Conservation (phyloP, 2,113 vertebrate genomes). For the Scophthalmus maximus region DNA sequence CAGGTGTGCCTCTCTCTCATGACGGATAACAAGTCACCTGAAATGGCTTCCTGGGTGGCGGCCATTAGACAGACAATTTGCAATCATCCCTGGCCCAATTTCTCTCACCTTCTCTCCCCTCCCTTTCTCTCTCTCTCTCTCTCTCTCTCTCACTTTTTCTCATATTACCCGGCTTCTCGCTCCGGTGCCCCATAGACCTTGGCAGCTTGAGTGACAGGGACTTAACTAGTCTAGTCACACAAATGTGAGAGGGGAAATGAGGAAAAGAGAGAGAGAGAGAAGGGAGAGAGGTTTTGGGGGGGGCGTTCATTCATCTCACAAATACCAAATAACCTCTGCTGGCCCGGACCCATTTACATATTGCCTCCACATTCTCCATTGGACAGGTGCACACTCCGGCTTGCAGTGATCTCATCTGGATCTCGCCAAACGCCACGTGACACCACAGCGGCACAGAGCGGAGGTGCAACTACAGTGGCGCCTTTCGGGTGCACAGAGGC, state of each 20-base stretch:
- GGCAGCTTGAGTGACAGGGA: conserved; percentile 81
- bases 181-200: conserved; percentile 74
- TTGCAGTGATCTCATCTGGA: conserved; percentile 60
- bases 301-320: conserved; percentile 77
- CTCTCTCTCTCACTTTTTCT: conserved; percentile 74
- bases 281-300: not conserved
- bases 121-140: conserved; percentile 61
- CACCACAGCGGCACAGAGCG: conserved; percentile 36
- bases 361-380: conserved; percentile 44
- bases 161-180: conserved; percentile 78
- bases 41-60: conserved; percentile 76
- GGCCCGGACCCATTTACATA: conserved; percentile 68
- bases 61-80: conserved; percentile 72
- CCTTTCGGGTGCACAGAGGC: conserved; percentile 42
- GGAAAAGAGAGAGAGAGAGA: conserved; percentile 55
- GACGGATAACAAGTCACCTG: conserved; percentile 81
- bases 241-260: conserved; percentile 77
- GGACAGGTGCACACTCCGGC: conserved; percentile 60
- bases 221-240: conserved; percentile 81
- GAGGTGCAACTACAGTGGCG: conserved; percentile 37
- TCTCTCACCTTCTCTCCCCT: conserved; percentile 66
- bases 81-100: conserved; percentile 79
- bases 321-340: conserved; percentile 77
- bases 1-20: conserved; percentile 78
- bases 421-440: conserved; percentile 1